Evolutionary conservation across 2,113 vertebrate species (phyloP).

Genomic region (Dolichotis patagonum): DNA sequence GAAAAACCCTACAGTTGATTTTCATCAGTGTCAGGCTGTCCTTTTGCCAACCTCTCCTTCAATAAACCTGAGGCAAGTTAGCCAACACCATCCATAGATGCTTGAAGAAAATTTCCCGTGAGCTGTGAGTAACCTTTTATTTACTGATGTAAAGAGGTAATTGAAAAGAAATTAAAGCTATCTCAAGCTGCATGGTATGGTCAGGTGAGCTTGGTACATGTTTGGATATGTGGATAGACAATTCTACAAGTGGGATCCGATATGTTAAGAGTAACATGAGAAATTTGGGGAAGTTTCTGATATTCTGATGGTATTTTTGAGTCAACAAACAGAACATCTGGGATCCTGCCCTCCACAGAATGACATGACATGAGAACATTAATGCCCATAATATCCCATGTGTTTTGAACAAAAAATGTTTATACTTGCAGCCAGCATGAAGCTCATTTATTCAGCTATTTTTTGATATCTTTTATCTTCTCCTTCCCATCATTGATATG

Average conservation of each 20-base stretch:
- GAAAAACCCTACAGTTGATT: fast-evolving
- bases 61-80: too few species aligned
- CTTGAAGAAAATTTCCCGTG: background rate
- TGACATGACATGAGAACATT: background rate
- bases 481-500: background rate
- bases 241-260: background rate
- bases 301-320: background rate
- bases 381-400: too few species aligned
- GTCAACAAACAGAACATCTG: background rate
- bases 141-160: background rate
- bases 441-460: background rate
- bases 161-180: background rate
- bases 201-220: background rate
- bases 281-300: background rate
- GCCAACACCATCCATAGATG: fast-evolving
- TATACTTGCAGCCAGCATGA: background rate
- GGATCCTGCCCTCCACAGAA: background rate
- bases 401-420: background rate
- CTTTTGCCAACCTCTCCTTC: background rate
- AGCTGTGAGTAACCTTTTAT: background rate
- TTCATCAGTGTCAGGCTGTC: too few species aligned
- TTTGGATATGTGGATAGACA: background rate
- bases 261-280: background rate
- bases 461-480: background rate
- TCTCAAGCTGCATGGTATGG: background rate